phyloP scores from a whole-genome alignment of 2,888 invertebrate species.

The Heliconius charithonia region DNA sequence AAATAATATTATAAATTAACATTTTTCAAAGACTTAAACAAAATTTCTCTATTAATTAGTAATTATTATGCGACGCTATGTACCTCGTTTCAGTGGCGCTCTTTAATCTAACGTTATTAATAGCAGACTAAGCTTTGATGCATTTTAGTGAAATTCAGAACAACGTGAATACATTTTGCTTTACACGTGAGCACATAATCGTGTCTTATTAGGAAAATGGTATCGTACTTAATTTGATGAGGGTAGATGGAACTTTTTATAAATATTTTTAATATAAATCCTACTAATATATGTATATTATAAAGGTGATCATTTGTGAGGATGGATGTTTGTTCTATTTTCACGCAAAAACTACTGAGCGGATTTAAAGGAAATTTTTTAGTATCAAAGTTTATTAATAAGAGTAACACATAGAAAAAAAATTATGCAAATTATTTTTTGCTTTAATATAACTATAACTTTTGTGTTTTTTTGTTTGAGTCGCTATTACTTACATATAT shows the following conservation, averaged over 20 bases:
- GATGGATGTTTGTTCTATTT: too few relatives aligned
- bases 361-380: too few relatives aligned
- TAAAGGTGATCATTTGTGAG: too few relatives aligned
- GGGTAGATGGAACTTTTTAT: constrained; percentile 29
- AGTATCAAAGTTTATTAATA: too few relatives aligned
- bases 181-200: constrained; percentile 66
- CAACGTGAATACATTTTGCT: constrained; percentile 61
- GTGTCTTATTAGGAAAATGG: constrained; percentile 68
- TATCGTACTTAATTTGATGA: constrained; percentile 63
- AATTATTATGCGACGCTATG: constrained; percentile 46
- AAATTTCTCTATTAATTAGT: constrained; percentile 45
- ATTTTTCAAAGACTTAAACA: constrained; percentile 28
- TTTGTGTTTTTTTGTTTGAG: too few relatives aligned
- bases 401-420: too few relatives aligned
- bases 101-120: constrained; percentile 59
- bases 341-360: too few relatives aligned
- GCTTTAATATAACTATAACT: too few relatives aligned
- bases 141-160: constrained; percentile 68
- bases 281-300: too few relatives aligned
- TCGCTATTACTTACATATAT: too few relatives aligned
- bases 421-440: too few relatives aligned
- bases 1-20: constrained; percentile 13
- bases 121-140: constrained; percentile 58
- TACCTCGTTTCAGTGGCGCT: constrained; percentile 47
- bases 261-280: constrained; percentile 19